These are phyloP conservation scores for Vanacampus margaritifer DNA, from an alignment of 2,113 vertebrate genomes.

Conservation along the genomic window DNA sequence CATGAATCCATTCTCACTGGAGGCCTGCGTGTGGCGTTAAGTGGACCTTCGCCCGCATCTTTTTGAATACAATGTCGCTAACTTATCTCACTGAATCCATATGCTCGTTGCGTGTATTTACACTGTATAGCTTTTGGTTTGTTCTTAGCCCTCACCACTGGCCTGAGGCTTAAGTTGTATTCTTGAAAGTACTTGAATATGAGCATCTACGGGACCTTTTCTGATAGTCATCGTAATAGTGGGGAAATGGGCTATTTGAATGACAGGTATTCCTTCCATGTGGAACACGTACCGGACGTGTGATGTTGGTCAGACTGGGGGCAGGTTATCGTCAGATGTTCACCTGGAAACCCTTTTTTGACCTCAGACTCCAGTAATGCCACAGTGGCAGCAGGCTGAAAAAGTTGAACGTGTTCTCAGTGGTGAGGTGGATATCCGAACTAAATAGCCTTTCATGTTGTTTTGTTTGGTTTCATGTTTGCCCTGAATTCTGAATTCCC, in stretches of 20 bases:
- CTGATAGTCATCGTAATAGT: constrained; percentile 25
- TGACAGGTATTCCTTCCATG: constrained; percentile 58
- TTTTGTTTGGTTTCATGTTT: constrained; percentile 15
- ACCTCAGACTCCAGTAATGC: constrained; percentile 15
- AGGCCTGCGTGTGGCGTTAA: constrained; percentile 26
- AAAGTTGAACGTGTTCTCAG: constrained; percentile 31
- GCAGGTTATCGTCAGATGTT: constrained; percentile 7
- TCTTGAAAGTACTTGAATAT: constrained; percentile 76
- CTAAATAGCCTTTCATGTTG: constrained; percentile 42
- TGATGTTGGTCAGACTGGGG: not conserved
- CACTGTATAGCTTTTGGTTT: constrained; percentile 65
- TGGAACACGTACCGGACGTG: constrained; percentile 27
- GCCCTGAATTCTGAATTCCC: constrained; percentile 38
- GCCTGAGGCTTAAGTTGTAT: constrained; percentile 67
- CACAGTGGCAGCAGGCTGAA: constrained; percentile 16
- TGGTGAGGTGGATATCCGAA: constrained; percentile 55
- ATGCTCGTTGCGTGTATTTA: constrained; percentile 64
- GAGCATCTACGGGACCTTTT: constrained; percentile 55
- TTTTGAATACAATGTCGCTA: constrained; percentile 33
- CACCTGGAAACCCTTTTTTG: constrained; percentile 7
- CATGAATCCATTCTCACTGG: constrained; percentile 18
- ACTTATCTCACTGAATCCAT: constrained; percentile 44
- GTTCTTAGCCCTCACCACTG: constrained; percentile 30
- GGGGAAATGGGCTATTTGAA: constrained; percentile 53
- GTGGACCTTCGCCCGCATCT: constrained; percentile 39